Base-by-base conservation (phyloP, 2,888 invertebrate species). In the Ochropleura plecta region DNA sequence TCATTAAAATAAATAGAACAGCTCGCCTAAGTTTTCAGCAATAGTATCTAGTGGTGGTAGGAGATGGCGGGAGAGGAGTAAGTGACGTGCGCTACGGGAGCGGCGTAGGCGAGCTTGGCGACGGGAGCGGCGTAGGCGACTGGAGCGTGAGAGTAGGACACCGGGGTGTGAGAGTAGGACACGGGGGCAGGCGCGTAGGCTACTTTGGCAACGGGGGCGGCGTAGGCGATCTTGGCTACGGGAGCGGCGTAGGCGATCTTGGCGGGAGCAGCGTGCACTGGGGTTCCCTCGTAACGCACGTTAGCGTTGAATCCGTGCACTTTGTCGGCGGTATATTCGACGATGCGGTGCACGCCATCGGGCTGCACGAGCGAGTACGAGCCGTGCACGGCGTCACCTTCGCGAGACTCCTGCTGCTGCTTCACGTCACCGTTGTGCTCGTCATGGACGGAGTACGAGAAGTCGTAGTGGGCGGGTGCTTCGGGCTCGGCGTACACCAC, bases 311-410 rank as follows among this genome's bases (percentile, higher is more conserved):
- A 96, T 62, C 96, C 96, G 88, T 94, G 88, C 77, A 89, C 92
- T 69, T 92, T 92, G 89, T 96, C 96, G 40, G 96, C 89, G 87
- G 94, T 93, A 92, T 96, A 96, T 76, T 96, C 95, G 9, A 96
- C 96, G 79, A 96, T 93, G 81, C 96, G 94, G 86, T 90, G 92
- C 59, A 94, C 92, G 1, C 96, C 96, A 67, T 96, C 96, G 78
- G 96, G 96, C 78, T 96, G 96, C 57, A 96, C 91, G n/a, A 96
- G 93, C 7, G 96, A 95, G 93, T 96, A 96, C 48, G 93, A 95
- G 78, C 96, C 96, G 66, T 95, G 95, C 63, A 96, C 95, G 77
- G 88, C 90, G 87, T 96, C 95, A 6, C 96, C 96, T 80, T 90
- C 86, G 83, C 96, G 96, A 67, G 91, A 87, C 83, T 96, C 96